Conservation (phyloP, 2,888 invertebrate species). For the Chrysolina haemoptera region DNA sequence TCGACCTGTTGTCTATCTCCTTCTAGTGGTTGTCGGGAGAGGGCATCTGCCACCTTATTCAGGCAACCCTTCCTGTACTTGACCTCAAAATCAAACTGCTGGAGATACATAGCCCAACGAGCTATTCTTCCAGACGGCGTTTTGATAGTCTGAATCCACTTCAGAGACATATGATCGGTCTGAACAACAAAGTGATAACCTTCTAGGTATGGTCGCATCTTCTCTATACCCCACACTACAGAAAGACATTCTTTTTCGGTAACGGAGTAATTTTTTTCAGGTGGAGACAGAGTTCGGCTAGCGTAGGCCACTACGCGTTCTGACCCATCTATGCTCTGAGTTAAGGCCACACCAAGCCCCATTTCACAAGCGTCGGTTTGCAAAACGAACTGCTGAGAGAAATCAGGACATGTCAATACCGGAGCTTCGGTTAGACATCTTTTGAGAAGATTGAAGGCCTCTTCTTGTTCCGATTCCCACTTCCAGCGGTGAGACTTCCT, state of each 20-base stretch:
- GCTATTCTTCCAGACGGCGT: conserved; percentile 48
- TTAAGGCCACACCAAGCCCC: background rate
- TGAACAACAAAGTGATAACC: conserved; percentile 7
- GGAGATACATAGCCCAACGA: conserved; percentile 54
- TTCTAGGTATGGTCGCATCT: too few species aligned
- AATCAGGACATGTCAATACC: conserved; percentile 49
- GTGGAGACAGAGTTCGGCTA: too few species aligned
- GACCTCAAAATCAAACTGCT: conserved; percentile 46
- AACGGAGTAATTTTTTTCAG: too few species aligned
- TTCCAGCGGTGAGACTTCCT: conserved; percentile 38
- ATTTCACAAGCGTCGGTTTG: conserved; percentile 51
- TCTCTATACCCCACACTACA: too few species aligned
- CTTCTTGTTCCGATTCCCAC: conserved; percentile 42
- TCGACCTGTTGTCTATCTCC: background rate
- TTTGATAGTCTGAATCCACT: conserved; percentile 38
- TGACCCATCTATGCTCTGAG: conserved; percentile 37
- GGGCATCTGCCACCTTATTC: background rate
- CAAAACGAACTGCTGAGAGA: conserved; percentile 42
- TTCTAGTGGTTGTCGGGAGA: too few species aligned
- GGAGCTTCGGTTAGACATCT: conserved; percentile 38
- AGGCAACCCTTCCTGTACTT: conserved; percentile 43
- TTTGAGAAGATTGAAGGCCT: conserved; percentile 39
- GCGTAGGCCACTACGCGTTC: conserved; percentile 48
- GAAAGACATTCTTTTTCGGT: too few species aligned
- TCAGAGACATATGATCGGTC: conserved; percentile 11